Evolutionary conservation across 2,797 vertebrate genomes (phyloP).

Genomic region (Caiman crocodilus): DNA sequence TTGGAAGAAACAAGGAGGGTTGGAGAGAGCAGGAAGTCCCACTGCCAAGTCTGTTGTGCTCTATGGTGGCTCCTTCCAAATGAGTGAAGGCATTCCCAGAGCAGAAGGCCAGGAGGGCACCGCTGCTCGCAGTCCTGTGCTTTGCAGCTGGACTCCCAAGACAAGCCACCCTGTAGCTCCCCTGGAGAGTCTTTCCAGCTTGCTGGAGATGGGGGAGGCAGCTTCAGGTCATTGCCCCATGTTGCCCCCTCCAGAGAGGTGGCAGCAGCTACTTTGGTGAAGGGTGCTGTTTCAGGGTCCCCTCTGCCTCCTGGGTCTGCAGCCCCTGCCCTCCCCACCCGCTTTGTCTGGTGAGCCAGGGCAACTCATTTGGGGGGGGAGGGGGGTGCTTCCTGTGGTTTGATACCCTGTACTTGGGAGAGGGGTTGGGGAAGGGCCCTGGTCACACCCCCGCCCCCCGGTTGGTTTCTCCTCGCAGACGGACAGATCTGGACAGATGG

Average conservation of each 20-base stretch:
- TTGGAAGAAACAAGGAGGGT: not conserved
- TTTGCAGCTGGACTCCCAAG: too few species aligned
- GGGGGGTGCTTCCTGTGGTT: conserved; percentile 14
- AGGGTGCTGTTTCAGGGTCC: conserved; percentile 1
- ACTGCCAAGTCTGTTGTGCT: not conserved
- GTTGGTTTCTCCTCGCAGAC: conserved; percentile 76
- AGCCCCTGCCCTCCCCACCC: conserved; percentile 14
- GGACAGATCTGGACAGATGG: not conserved
- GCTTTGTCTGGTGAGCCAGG: conserved; percentile 29
- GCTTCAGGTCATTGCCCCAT: too few species aligned
- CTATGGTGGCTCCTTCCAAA: not conserved
- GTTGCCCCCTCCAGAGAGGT: too few species aligned
- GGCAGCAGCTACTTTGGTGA: not conserved
- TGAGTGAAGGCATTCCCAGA: not conserved
- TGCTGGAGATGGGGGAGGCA: too few species aligned
- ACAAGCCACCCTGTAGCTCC: too few species aligned
- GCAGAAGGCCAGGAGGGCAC: too few species aligned
- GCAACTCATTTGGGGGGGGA: conserved; percentile 22
- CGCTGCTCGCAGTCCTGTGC: too few species aligned
- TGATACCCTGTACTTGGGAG: conserved; percentile 13
- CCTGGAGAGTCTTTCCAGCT: too few species aligned
- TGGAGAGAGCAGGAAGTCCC: not conserved
- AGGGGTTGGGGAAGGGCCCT: conserved; percentile 1
- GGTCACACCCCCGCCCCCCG: conserved; percentile 23
- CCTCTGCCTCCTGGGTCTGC: conserved; percentile 51